Base-by-base conservation (phyloP, 92 coral and sea anemone species). In the Phenganax stokvisi region DNA sequence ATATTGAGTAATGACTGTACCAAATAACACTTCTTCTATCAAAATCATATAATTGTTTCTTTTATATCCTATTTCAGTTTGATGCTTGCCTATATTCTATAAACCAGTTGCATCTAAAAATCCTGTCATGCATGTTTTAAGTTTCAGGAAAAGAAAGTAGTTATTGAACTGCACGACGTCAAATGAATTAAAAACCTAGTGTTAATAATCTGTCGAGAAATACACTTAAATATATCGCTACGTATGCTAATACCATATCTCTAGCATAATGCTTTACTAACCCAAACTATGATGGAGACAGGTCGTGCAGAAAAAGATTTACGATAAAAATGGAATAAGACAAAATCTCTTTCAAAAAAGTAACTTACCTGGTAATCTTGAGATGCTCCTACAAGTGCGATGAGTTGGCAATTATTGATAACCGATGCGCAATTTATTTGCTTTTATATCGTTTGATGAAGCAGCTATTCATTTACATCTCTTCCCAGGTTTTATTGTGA, bases 371-470 rank as follows among this genome's bases (percentile, higher is more conserved):
- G 5, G 1, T 15, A 3, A 15, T 69, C 2, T 29, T 30, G 0
- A 76, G 81, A 30, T 76, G 81, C 54, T 76, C 25, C 70, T 57
- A 27, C 71, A 44, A 58, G 61, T 47, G 27, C 59, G 53, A 70
- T 59, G 10, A 58, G 81, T 37, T 53, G 51, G 53, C 55, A 59
- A 76, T 53, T 57, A 31, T 60, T 54, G 73, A 59, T 20, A 57
- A 25, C 31, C 52, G 67, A 76, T 13, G 25, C 0, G 28, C 28
- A 76, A 76, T 15, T 59, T 15, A 55, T 55, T 59, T 64, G 71
- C 67, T 76, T 76, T 57, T 76, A 76, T 76, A 76, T 31, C 54
- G 56, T 76, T 11, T 57, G 81, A 57, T 76, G 44, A 20, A 58
- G 70, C 29, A 56, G 47, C 47, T 56, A 37, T 56, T 75, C 80